A percentile compares a stretch with the other conserved stretches of the same genome.
Conservation (phyloP, 2,113 vertebrate species). For the Leuciscus idus region DNA sequence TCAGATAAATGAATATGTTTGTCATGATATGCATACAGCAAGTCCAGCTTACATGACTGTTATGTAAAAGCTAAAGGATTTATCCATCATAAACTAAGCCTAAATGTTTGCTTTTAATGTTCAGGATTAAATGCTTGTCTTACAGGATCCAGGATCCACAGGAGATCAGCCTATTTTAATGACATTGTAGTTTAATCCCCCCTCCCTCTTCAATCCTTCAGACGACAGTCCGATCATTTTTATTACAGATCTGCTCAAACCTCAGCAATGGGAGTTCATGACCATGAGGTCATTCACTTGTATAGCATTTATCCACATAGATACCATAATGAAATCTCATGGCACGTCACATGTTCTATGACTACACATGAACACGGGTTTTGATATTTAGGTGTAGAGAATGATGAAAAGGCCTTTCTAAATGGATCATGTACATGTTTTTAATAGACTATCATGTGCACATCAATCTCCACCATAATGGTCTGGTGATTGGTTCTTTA, state of each 20-base stretch:
- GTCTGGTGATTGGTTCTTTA: not conserved
- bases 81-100: slow-evolving; percentile 64
- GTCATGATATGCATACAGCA: slow-evolving; percentile 8
- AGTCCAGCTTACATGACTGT: slow-evolving; percentile 18
- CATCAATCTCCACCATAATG: not conserved
- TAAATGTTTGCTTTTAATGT: slow-evolving; percentile 76
- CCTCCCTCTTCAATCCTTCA: slow-evolving; percentile 68
- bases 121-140: slow-evolving; percentile 73
- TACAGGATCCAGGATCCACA: slow-evolving; percentile 62
- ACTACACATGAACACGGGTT: not conserved
- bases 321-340: not conserved
- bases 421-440: not conserved
- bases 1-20: slow-evolving; percentile 3
- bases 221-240: slow-evolving; percentile 65
- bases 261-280: not conserved
- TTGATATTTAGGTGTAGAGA: not conserved
- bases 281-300: slow-evolving; percentile 12
- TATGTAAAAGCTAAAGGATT: slow-evolving; percentile 44
- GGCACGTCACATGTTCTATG: not conserved
- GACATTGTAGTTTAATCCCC: slow-evolving; percentile 74
- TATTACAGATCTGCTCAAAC: slow-evolving; percentile 31
- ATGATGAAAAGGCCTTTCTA: not conserved
- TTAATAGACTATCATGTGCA: not conserved
- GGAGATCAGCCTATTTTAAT: slow-evolving; percentile 75
- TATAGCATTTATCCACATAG: not conserved